A percentile compares a stretch with the other conserved stretches of the same genome.
These are phyloP conservation scores for Maconellicoccus hirsutus DNA, from an alignment of 1,140 invertebrate species.

Conservation along the genomic window DNA sequence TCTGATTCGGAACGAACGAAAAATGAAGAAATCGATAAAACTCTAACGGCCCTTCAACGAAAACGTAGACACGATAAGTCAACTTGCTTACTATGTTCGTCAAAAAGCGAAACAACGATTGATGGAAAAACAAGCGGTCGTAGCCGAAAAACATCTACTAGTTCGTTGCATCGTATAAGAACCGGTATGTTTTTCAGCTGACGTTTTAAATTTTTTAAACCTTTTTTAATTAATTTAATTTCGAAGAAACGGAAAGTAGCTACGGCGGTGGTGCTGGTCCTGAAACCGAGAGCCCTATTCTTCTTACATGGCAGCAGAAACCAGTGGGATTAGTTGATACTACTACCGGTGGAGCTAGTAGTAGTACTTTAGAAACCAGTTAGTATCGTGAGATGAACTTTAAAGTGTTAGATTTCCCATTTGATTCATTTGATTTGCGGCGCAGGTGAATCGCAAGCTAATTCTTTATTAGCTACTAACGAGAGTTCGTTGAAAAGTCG, in stretches of 20 bases:
- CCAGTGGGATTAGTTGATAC: constrained; percentile 26
- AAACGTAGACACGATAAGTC: constrained; percentile 27
- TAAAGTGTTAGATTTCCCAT: too few relatives aligned
- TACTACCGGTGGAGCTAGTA: constrained; percentile 11
- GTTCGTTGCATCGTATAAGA: constrained; percentile 31
- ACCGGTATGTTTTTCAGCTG: constrained; percentile 28
- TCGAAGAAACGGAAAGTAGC: constrained; percentile 33
- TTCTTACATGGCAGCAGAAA: constrained; percentile 30
- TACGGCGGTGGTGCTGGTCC: constrained; percentile 29
- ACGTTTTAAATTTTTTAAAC: not conserved
- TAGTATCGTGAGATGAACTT: too few relatives aligned
- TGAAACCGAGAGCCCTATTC: constrained; percentile 31
- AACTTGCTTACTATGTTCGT: constrained; percentile 29
- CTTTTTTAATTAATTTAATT: not conserved
- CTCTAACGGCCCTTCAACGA: not conserved
- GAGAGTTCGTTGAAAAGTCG: constrained; percentile 28
- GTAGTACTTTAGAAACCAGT: constrained; percentile 14
- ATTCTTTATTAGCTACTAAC: not conserved
- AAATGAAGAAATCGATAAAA: not conserved
- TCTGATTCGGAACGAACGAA: constrained; percentile 24
- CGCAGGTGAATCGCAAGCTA: not conserved
- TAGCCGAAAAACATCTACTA: constrained; percentile 31
- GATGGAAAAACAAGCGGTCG: constrained; percentile 15
- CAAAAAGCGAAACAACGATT: constrained; percentile 22
- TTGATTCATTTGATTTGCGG: not conserved